Conservation (phyloP, 2,797 vertebrate species). For the Micropoecilia bifurca region DNA sequence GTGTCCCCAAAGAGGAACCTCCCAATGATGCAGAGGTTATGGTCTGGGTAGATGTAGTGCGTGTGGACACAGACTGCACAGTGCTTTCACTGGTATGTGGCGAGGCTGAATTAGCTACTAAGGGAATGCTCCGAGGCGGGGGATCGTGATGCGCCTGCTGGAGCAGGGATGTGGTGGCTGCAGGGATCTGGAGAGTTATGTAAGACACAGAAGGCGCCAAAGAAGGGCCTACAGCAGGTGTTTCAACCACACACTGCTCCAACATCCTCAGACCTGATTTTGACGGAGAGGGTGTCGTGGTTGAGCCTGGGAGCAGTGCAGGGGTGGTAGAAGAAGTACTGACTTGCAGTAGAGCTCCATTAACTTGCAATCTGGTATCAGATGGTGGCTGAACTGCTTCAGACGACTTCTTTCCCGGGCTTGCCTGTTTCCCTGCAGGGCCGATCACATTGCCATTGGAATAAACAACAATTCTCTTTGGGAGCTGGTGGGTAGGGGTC, state of each 20-base stretch:
- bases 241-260: conserved; percentile 78
- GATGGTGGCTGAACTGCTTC: conserved; percentile 88
- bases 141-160: conserved; percentile 66
- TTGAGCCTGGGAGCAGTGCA: conserved; percentile 80
- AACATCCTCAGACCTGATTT: conserved; percentile 78
- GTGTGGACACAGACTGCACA: conserved; percentile 52
- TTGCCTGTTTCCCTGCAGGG: conserved; percentile 84
- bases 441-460: conserved; percentile 88
- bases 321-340: conserved; percentile 77
- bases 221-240: conserved; percentile 61
- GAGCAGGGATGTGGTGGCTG: conserved; percentile 68
- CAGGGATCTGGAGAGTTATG: conserved; percentile 81
- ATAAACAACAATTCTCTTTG: conserved; percentile 94
- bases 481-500: conserved; percentile 88
- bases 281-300: conserved; percentile 77
- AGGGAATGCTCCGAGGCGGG: conserved; percentile 57
- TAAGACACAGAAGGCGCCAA: conserved; percentile 81
- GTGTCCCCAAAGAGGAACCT: conserved; percentile 64
- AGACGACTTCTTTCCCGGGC: conserved; percentile 85
- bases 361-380: conserved; percentile 80
- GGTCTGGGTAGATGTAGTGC: conserved; percentile 64
- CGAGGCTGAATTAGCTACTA: conserved; percentile 62
- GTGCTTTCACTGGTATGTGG: conserved; percentile 52
- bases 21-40: conserved; percentile 70
- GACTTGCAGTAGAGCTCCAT: conserved; percentile 80